phyloP scores from a whole-genome alignment of 2,888 invertebrate genomes.

The Zele albiditarsus region DNA sequence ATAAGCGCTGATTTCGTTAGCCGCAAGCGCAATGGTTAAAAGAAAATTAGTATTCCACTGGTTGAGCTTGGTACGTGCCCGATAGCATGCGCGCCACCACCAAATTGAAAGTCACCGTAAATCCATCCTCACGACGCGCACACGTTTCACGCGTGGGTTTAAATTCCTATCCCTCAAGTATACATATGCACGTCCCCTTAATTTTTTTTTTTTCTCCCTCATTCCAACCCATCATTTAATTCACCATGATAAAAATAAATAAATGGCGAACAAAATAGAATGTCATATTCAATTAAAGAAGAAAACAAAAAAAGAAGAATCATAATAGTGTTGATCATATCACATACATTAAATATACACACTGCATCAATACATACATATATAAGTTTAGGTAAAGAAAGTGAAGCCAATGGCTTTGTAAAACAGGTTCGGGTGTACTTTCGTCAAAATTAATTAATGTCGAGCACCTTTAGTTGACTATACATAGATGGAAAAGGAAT shows the following conservation, averaged over 20 bases:
- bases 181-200: conserved; percentile 25
- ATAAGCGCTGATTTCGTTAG: not conserved
- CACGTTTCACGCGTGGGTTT: conserved; percentile 39
- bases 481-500: not conserved
- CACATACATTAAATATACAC: not conserved
- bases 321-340: conserved; percentile 1
- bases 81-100: conserved; percentile 37
- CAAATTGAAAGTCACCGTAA: conserved; percentile 53
- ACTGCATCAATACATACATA: conserved; percentile 1
- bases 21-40: conserved; percentile 15
- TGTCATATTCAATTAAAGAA: not conserved
- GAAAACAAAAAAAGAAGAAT: not conserved
- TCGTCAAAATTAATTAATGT: conserved; percentile 57
- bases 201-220: conserved; percentile 26
- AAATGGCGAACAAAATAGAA: not conserved
- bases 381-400: conserved; percentile 16
- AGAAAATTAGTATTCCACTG: conserved; percentile 45
- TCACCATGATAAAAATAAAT: not conserved
- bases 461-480: conserved; percentile 42
- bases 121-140: conserved; percentile 43
- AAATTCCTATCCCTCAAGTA: conserved; percentile 7
- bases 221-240: conserved; percentile 26
- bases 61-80: conserved; percentile 44
- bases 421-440: conserved; percentile 53
- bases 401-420: conserved; percentile 31